These are phyloP conservation scores for Clinocottus analis DNA, from an alignment of 2,113 vertebrate genomes.

Conservation along the genomic window DNA sequence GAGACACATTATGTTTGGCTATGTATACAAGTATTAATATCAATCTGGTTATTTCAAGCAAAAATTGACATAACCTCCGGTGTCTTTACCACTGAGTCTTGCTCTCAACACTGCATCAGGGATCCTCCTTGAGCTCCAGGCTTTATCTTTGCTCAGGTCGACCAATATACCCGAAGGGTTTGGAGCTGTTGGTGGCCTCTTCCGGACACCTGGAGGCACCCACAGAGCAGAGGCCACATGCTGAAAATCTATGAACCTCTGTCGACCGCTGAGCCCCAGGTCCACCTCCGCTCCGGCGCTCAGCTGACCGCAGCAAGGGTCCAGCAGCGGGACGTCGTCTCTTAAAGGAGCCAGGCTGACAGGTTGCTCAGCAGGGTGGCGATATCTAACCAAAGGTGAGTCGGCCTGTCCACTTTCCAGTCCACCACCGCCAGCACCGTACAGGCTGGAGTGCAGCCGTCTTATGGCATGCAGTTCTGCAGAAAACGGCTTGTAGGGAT, in stretches of 20 bases:
- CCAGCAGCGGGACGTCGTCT: constrained; percentile 68
- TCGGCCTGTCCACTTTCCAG: constrained; percentile 1
- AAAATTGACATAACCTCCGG: not conserved
- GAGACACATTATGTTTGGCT: not conserved
- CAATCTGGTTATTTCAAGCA: not conserved
- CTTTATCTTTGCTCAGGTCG: constrained; percentile 59
- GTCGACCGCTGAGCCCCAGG: constrained; percentile 65
- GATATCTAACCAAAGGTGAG: constrained; percentile 58
- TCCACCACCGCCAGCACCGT: constrained; percentile 3
- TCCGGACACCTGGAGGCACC: constrained; percentile 38
- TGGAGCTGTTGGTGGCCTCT: constrained; percentile 53
- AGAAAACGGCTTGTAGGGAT: constrained; percentile 27
- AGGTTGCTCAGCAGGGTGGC: not conserved
- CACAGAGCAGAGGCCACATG: constrained; percentile 53
- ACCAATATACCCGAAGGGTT: constrained; percentile 42
- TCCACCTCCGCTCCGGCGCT: constrained; percentile 74
- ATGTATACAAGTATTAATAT: not conserved
- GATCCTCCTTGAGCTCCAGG: constrained; percentile 79
- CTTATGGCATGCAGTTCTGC: constrained; percentile 48
- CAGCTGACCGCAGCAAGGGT: constrained; percentile 77
- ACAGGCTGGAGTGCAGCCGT: constrained; percentile 46
- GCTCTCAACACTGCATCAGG: constrained; percentile 70
- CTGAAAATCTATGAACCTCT: constrained; percentile 60
- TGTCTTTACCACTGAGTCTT: constrained; percentile 74
- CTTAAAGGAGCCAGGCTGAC: constrained; percentile 68